These are phyloP conservation scores for Lymantria monacha DNA, from an alignment of 2,888 invertebrate species.

Conservation along the genomic window DNA sequence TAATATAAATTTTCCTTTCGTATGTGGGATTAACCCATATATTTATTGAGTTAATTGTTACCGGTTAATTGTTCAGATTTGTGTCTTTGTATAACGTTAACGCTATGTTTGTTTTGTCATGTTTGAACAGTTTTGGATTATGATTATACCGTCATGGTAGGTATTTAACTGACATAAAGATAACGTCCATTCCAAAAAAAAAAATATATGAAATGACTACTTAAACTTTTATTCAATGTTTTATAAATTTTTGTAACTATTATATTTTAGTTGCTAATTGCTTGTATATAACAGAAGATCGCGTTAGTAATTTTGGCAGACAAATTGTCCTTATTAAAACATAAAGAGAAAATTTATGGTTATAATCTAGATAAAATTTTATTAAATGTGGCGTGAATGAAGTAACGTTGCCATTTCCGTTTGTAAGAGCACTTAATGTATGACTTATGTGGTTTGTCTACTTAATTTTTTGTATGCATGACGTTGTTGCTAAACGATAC, in stretches of 20 bases:
- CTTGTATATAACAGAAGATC: not conserved
- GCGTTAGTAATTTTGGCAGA: not conserved
- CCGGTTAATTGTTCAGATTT: not conserved
- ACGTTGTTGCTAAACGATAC: slow-evolving; percentile 20
- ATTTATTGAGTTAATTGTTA: not conserved
- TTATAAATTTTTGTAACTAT: no score
- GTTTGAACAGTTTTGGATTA: slow-evolving; percentile 4
- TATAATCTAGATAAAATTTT: slow-evolving; percentile 21
- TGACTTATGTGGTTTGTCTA: slow-evolving; percentile 8
- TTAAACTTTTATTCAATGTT: no score
- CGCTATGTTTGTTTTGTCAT: slow-evolving; percentile 1
- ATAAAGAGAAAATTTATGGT: not conserved
- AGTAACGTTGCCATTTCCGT: slow-evolving; percentile 10
- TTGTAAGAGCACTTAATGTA: slow-evolving; percentile 12
- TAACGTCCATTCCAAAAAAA: not conserved
- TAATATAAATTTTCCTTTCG: no score
- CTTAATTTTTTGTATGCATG: slow-evolving; percentile 26
- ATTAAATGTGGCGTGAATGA: slow-evolving; percentile 13
- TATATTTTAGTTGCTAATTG: not conserved
- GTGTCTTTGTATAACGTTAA: not conserved
- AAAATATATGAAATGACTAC: not conserved
- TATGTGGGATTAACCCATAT: no score
- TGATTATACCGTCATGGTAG: not conserved
- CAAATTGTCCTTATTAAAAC: not conserved
- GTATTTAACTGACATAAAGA: not conserved